These are phyloP conservation scores for Ariolimax columbianus DNA, from an alignment of 2,888 invertebrate genomes.

Conservation along the genomic window DNA sequence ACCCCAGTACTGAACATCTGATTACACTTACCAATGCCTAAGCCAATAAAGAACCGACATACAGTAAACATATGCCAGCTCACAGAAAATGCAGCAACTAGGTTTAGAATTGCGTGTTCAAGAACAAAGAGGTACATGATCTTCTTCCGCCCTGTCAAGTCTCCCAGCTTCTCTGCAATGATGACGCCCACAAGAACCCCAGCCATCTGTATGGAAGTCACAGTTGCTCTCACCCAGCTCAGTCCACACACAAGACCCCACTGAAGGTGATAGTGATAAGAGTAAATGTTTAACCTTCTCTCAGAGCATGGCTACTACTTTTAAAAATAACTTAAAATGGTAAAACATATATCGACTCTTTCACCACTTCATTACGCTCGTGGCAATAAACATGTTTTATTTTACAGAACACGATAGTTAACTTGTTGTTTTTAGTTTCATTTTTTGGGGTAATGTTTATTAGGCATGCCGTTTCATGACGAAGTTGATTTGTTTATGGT, in stretches of 20 bases:
- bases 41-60: slow-evolving; percentile 45
- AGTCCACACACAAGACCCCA: slow-evolving; percentile 54
- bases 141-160: slow-evolving; percentile 63
- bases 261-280: too few species aligned
- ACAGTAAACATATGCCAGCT: slow-evolving; percentile 66
- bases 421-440: too few species aligned
- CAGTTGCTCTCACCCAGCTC: slow-evolving; percentile 42
- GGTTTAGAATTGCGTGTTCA: slow-evolving; percentile 56
- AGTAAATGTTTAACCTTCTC: too few species aligned
- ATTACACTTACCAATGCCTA: slow-evolving; percentile 47
- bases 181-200: slow-evolving; percentile 50
- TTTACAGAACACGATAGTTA: too few species aligned
- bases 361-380: too few species aligned
- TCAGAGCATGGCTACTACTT: too few species aligned
- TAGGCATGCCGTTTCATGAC: too few species aligned
- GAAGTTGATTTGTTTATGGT: too few species aligned
- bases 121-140: slow-evolving; percentile 56
- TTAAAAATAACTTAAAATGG: too few species aligned
- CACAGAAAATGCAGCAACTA: slow-evolving; percentile 59
- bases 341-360: too few species aligned
- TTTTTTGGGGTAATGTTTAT: too few species aligned
- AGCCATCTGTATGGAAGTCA: slow-evolving; percentile 55
- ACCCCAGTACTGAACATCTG: background rate
- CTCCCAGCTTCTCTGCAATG: slow-evolving; percentile 60
- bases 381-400: too few species aligned